phyloP scores from a whole-genome alignment of 2,113 vertebrate genomes.

The Uropsilus gracilis region DNA sequence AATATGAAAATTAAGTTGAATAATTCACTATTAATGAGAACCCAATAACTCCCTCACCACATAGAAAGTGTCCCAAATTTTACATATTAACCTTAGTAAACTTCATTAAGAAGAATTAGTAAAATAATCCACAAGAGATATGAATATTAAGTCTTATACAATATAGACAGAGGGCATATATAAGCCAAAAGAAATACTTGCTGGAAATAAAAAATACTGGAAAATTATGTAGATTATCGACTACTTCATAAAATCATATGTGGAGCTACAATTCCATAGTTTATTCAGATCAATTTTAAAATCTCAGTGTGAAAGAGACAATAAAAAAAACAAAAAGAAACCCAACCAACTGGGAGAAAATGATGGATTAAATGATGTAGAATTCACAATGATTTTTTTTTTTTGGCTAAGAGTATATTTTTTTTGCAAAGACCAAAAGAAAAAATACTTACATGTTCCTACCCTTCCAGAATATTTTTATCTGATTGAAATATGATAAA shows the following conservation, averaged over 20 bases:
- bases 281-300: background rate
- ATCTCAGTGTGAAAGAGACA: conserved; percentile 7
- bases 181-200: background rate
- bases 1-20: background rate
- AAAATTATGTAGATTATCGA: background rate
- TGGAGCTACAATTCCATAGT: background rate
- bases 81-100: background rate
- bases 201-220: background rate
- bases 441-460: background rate
- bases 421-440: background rate
- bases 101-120: too few relatives aligned
- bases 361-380: background rate
- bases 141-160: background rate
- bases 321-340: too few relatives aligned
- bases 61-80: background rate
- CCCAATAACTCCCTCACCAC: background rate
- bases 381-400: background rate
- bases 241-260: background rate
- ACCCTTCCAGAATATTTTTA: background rate
- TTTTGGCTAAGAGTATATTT: background rate
- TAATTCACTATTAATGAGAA: background rate
- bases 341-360: too few relatives aligned
- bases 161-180: background rate
- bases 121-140: too few relatives aligned
- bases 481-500: background rate